A percentile compares a stretch with the other conserved stretches of the same genome.
Conservation (phyloP, 2,113 vertebrate species). For the Phocoena sinus region DNA sequence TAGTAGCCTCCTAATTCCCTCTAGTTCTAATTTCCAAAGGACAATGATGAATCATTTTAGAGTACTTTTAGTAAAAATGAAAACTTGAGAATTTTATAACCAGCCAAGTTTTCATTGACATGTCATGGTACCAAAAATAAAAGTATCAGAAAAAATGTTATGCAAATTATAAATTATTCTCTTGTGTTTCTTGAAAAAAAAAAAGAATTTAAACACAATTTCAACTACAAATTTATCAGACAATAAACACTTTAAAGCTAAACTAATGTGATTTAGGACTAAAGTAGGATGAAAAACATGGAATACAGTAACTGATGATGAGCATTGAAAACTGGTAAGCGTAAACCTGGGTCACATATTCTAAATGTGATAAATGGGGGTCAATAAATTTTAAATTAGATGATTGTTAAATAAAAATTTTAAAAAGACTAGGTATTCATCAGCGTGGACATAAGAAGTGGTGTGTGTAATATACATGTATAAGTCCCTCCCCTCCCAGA, state of each 20-base stretch:
- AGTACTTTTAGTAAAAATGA: background rate
- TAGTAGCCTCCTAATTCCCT: background rate
- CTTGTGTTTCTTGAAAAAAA: background rate
- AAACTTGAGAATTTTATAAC: background rate
- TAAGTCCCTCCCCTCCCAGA: background rate
- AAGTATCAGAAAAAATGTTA: background rate
- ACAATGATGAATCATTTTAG: background rate
- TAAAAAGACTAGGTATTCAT: background rate
- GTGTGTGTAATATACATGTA: background rate
- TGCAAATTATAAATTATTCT: background rate
- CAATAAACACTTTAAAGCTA: background rate
- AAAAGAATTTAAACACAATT: background rate
- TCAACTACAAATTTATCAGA: background rate
- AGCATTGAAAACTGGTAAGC: background rate
- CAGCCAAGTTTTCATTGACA: background rate
- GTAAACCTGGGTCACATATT: background rate
- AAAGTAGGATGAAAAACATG: background rate
- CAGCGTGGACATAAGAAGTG: background rate
- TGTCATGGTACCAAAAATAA: background rate
- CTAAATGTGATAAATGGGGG: background rate
- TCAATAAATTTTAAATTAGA: background rate
- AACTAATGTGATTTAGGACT: background rate
- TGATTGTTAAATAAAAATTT: background rate
- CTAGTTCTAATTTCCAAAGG: background rate
- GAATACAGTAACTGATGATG: background rate